Evolutionary conservation across 1,140 invertebrate species (phyloP), one percentile per base, ranked within the genome.

Genomic region (Drosophila obscura): DNA sequence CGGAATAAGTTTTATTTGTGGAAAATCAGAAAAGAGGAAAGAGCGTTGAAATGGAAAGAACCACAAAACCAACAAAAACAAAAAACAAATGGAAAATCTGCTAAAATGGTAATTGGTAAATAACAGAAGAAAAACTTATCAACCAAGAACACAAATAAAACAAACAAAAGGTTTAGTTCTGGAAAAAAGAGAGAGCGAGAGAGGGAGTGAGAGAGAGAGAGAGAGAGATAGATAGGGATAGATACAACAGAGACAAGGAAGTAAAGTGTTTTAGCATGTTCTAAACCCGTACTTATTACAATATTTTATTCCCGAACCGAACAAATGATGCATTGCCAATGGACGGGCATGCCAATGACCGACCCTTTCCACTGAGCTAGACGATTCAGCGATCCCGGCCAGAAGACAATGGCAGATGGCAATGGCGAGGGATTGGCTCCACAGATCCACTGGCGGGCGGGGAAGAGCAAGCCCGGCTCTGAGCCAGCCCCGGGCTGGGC

Each of bases 241-340:
- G 26, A 46, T 64, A 8, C n/a, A 31, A 59, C 2, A 19, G 44
- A 22, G 44, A 58, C 52, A 22, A 39, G 50, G 53, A 63, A 59
- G 16, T 22, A 3, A 45, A 52, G 49, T 53, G 72, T 66, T 75
- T 39, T 55, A 59, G 55, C 48, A 52, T 59, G 51, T 77, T 82
- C 68, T 82, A 39, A 43, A 26, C 60, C 56, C 50, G 56, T 64
- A 69, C 60, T 73, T 62, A 68, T 65, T 85, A 74, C 46, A 81
- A 77, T 85, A 77, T 85, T 80, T 84, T 81, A 52, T 64, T 72
- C 61, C 52, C 50, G 62, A 76, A 66, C 64, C 66, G 57, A 68
- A 49, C 67, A 77, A 85, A 87, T 84, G 81, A 84, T 85, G 73
- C 81, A 77, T 85, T 63, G 65, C 73, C 45, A 63, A 53, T 16